Percentiles rank a stretch among this genome's conserved stretches.
These are phyloP conservation scores for Drosophila chauvacae DNA, from an alignment of 1,140 invertebrate genomes.

Conservation along the genomic window DNA sequence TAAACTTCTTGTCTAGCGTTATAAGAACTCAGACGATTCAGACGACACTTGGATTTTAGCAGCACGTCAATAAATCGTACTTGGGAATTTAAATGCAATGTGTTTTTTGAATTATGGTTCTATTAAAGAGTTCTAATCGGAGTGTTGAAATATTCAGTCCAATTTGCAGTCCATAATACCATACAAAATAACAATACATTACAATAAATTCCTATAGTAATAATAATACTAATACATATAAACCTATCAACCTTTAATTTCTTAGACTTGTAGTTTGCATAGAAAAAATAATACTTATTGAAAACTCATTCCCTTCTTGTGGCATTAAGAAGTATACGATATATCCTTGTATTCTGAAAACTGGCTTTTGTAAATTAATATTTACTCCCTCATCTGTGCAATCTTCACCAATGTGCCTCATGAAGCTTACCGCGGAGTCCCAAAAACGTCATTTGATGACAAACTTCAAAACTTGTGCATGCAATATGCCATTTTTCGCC, in stretches of 20 bases:
- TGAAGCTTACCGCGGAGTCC: constrained; percentile 42
- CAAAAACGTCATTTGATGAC: constrained; percentile 76
- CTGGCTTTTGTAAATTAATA: neutral
- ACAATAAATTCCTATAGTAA: no score
- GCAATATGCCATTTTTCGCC: constrained; percentile 59
- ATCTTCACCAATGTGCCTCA: constrained; percentile 43
- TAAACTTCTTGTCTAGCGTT: no score
- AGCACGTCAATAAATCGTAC: no score
- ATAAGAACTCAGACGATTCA: no score
- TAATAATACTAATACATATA: neutral
- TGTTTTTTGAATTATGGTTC: no score
- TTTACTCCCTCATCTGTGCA: neutral
- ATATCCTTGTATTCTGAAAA: neutral
- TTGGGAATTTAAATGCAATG: no score
- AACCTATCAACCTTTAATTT: no score
- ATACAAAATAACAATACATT: no score
- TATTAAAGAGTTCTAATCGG: no score
- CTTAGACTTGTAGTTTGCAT: neutral
- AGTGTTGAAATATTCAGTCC: no score
- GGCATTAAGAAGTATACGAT: neutral
- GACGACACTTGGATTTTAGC: no score
- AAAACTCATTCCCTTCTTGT: neutral
- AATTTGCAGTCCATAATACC: no score
- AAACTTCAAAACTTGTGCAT: constrained; percentile 77
- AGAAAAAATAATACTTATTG: neutral